phyloP scores from a whole-genome alignment of 1,140 invertebrate species.

The Hirudo medicinalis region DNA sequence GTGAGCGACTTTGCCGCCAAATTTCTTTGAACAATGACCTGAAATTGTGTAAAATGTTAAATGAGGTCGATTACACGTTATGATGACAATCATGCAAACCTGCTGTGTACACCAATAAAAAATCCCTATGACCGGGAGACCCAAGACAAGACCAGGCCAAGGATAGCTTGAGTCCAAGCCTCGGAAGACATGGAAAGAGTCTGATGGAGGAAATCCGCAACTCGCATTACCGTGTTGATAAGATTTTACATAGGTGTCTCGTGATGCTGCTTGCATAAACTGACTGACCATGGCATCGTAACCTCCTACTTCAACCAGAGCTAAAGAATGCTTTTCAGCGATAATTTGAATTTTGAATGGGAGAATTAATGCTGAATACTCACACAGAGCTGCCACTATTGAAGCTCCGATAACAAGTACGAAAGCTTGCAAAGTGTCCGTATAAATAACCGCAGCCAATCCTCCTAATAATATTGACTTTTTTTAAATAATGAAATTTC shows the following conservation, averaged over 20 bases:
- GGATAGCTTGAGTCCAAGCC: slow-evolving; percentile 27
- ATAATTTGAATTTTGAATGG: neutral
- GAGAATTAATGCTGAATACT: slow-evolving; percentile 21
- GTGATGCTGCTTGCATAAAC: slow-evolving; percentile 9
- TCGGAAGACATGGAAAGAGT: slow-evolving; percentile 19
- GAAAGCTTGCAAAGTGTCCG: slow-evolving; percentile 49
- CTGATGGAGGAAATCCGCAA: slow-evolving; percentile 21
- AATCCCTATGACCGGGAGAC: slow-evolving; percentile 40
- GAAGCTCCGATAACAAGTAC: slow-evolving; percentile 48
- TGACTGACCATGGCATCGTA: slow-evolving; percentile 21
- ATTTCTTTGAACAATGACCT: slow-evolving; percentile 46
- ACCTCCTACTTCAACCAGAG: slow-evolving; percentile 18
- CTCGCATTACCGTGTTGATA: slow-evolving; percentile 1
- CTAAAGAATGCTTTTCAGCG: neutral
- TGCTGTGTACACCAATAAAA: slow-evolving; percentile 48
- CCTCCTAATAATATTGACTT: slow-evolving; percentile 38
- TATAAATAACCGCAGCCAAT: slow-evolving; percentile 50
- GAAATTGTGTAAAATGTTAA: neutral
- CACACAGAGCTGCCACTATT: slow-evolving; percentile 45
- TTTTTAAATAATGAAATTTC: neutral
- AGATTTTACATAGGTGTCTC: slow-evolving; percentile 1
- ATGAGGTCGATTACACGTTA: neutral
- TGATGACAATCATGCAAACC: slow-evolving; percentile 25
- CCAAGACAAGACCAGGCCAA: slow-evolving; percentile 43
- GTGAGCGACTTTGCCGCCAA: slow-evolving; percentile 43